Evolutionary conservation across 2,888 invertebrate genomes (phyloP).

Genomic region (Eulithis testata): DNA sequence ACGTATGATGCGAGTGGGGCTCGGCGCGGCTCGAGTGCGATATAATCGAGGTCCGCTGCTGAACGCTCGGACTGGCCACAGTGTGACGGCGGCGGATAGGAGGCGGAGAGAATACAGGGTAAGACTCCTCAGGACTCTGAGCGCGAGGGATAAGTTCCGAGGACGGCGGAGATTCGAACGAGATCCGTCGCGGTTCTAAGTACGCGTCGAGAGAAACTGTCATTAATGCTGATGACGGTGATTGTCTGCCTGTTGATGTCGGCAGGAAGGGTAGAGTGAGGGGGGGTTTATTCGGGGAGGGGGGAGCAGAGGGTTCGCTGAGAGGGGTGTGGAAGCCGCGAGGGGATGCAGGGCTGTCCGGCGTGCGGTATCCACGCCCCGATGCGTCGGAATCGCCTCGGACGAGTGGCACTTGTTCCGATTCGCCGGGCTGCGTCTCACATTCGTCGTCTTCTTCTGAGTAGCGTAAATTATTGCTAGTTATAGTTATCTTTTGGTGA

Average conservation of each 20-base stretch:
- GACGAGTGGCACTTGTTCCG: constrained; percentile 74
- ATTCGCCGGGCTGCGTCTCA: constrained; percentile 65
- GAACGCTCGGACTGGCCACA: constrained; percentile 75
- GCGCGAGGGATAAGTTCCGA: constrained; percentile 88
- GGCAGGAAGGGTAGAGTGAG: constrained; percentile 82
- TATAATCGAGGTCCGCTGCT: constrained; percentile 90
- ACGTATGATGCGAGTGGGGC: constrained; percentile 94
- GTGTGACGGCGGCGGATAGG: constrained; percentile 89
- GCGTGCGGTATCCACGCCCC: constrained; percentile 85
- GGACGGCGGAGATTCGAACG: constrained; percentile 91
- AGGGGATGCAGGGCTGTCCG: constrained; percentile 64
- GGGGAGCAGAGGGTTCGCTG: constrained; percentile 81
- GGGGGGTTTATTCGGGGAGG: constrained; percentile 77
- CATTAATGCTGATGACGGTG: constrained; percentile 93
- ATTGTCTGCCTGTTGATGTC: constrained; percentile 77
- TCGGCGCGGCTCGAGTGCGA: constrained; percentile 88
- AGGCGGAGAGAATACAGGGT: constrained; percentile 93
- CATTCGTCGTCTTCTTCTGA: constrained; percentile 70
- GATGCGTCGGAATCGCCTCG: constrained; percentile 84
- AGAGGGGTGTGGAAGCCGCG: constrained; percentile 93
- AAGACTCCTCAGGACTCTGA: constrained; percentile 91
- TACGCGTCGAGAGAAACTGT: constrained; percentile 94
- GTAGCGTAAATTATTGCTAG: constrained; percentile 37
- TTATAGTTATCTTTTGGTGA: constrained; percentile 2
- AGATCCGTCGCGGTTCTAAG: constrained; percentile 92